Percentiles rank a stretch among this genome's conserved stretches.
phyloP scores from a whole-genome alignment of 2,113 vertebrate species.

The Pelvicachromis taeniatus region DNA sequence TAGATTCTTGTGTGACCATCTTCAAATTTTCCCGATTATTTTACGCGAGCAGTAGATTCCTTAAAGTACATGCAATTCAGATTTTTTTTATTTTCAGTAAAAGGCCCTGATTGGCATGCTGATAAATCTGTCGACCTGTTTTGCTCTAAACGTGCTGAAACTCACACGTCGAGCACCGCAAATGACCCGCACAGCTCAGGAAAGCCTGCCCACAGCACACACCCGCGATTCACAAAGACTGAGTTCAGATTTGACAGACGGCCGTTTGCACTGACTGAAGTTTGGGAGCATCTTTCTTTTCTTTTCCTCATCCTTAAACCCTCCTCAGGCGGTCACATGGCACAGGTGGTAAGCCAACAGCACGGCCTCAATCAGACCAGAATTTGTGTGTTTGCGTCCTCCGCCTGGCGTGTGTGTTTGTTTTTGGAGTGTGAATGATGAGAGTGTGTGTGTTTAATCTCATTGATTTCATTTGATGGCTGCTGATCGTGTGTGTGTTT shows the following conservation, averaged over 20 bases:
- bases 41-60: background rate
- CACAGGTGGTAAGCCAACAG: conserved; percentile 54
- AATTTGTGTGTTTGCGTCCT: conserved; percentile 1
- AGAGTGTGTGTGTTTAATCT: conserved; percentile 18
- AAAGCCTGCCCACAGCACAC: background rate
- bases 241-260: conserved; percentile 9
- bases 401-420: background rate
- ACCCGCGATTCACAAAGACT: background rate
- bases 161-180: background rate
- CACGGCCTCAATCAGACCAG: conserved; percentile 40
- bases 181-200: background rate
- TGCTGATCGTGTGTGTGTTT: conserved; percentile 6
- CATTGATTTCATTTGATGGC: conserved; percentile 23
- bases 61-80: conserved; percentile 41
- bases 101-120: background rate
- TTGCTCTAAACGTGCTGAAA: background rate
- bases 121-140: background rate
- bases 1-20: conserved; percentile 39
- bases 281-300: conserved; percentile 3
- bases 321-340: conserved; percentile 47
- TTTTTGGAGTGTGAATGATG: conserved; percentile 22
- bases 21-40: background rate
- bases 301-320: background rate
- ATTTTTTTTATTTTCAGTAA: background rate
- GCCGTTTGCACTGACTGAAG: conserved; percentile 16